phyloP scores from a whole-genome alignment of 2,888 invertebrate genomes.

The Calliopum simillimum region DNA sequence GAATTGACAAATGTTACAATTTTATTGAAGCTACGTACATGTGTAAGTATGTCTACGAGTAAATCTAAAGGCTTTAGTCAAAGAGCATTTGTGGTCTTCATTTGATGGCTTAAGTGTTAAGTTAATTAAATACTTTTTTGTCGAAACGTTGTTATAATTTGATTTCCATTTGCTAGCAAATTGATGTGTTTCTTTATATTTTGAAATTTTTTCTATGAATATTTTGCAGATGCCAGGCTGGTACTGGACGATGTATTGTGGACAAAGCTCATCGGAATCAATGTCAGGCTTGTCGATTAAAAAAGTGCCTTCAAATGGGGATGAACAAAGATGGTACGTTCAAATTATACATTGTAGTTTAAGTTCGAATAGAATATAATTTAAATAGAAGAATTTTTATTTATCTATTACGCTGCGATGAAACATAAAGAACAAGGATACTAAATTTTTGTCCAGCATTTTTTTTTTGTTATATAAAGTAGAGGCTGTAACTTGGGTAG shows the following conservation, averaged over 20 bases:
- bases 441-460: no score
- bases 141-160: constrained; percentile 2
- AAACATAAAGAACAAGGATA: no score
- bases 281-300: constrained; percentile 97
- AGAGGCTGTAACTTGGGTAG: no score
- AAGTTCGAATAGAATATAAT: no score
- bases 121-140: constrained; percentile 1
- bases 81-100: neutral
- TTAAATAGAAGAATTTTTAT: no score
- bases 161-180: neutral
- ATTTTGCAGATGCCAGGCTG: constrained; percentile 92
- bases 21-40: constrained; percentile 33
- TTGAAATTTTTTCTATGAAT: constrained; percentile 27
- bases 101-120: constrained; percentile 1
- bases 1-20: constrained; percentile 59
- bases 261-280: constrained; percentile 99
- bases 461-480: no score
- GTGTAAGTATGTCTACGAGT: no score
- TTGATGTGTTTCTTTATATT: constrained; percentile 16
- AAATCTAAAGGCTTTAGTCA: neutral
- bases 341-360: neutral
- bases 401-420: no score
- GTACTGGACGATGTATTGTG: constrained; percentile 96
- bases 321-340: constrained; percentile 99
- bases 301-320: constrained; percentile 98